These are phyloP conservation scores for Rhincodon typus DNA, from an alignment of 2,797 vertebrate species.

Conservation along the genomic window DNA sequence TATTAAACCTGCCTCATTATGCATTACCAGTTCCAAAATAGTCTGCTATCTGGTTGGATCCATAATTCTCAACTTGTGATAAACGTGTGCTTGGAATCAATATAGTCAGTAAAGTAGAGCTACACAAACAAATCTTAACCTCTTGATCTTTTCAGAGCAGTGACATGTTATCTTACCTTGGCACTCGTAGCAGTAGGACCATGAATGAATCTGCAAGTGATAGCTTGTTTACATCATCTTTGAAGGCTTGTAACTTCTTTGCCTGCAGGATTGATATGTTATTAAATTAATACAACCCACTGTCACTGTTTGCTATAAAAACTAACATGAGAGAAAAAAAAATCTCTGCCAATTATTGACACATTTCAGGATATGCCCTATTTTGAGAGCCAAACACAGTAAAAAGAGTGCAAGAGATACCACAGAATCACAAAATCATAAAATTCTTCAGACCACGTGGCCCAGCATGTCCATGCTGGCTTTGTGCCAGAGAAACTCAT, in stretches of 20 bases:
- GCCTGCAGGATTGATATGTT: conserved; percentile 60
- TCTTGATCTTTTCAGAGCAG: not conserved
- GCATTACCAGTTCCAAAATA: too few relatives aligned
- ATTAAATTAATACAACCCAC: not conserved
- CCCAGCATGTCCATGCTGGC: not conserved
- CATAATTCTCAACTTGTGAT: too few relatives aligned
- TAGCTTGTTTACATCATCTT: conserved; percentile 81
- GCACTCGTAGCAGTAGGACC: conserved; percentile 84
- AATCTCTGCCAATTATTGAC: not conserved
- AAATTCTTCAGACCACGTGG: not conserved
- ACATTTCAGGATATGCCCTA: not conserved
- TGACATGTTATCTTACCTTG: conserved; percentile 67
- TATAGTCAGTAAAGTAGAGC: not conserved
- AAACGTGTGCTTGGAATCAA: not conserved
- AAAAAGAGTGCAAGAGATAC: not conserved
- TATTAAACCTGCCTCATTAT: too few relatives aligned
- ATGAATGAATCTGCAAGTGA: conserved; percentile 93
- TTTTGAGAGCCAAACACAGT: not conserved
- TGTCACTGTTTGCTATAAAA: not conserved
- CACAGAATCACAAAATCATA: not conserved
- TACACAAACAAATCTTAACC: not conserved
- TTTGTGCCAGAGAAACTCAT: not conserved
- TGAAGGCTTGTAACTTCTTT: conserved; percentile 83
- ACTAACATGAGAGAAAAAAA: not conserved
- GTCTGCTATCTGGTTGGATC: too few relatives aligned